Conservation (phyloP, 2,113 vertebrate genomes). For the Scomber japonicus region DNA sequence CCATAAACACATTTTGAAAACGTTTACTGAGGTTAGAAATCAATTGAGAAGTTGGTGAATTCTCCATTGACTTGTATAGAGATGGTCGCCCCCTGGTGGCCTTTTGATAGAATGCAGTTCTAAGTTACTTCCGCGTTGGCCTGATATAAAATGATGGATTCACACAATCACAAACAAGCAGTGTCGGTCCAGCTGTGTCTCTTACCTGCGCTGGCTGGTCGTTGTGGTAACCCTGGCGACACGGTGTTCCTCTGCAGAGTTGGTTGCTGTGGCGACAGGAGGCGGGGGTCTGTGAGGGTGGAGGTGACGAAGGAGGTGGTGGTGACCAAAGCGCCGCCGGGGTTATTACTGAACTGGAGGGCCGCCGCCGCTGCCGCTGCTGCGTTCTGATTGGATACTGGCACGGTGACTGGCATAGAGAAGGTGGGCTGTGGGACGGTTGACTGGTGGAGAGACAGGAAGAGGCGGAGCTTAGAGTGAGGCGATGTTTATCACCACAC, state of each 20-base stretch:
- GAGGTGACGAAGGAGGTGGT: conserved; percentile 94
- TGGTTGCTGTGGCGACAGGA: conserved; percentile 94
- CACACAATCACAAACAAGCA: background rate
- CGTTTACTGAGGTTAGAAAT: no score
- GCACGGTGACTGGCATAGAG: conserved; percentile 97
- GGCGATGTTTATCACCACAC: conserved; percentile 2
- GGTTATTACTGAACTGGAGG: conserved; percentile 94
- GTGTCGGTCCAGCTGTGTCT: conserved; percentile 5
- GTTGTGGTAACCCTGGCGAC: conserved; percentile 94
- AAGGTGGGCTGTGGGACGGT: conserved; percentile 94
- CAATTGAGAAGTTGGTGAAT: no score
- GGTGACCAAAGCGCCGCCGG: conserved; percentile 89
- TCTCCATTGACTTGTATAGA: no score
- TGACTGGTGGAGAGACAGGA: conserved; percentile 87
- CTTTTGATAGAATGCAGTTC: no score
- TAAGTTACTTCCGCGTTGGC: no score
- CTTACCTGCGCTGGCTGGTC: conserved; percentile 95
- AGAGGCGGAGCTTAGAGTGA: conserved; percentile 37
- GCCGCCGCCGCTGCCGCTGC: conserved; percentile 57
- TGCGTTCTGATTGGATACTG: conserved; percentile 92
- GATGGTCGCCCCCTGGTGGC: no score
- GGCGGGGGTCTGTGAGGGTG: conserved; percentile 93
- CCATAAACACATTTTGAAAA: no score
- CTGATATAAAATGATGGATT: conserved; percentile 4
- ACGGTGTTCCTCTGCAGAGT: conserved; percentile 93